Percentiles rank a stretch among this genome's conserved stretches.
These are phyloP conservation scores for Lepidurus couesii DNA, from an alignment of 1,140 invertebrate genomes.

Conservation along the genomic window DNA sequence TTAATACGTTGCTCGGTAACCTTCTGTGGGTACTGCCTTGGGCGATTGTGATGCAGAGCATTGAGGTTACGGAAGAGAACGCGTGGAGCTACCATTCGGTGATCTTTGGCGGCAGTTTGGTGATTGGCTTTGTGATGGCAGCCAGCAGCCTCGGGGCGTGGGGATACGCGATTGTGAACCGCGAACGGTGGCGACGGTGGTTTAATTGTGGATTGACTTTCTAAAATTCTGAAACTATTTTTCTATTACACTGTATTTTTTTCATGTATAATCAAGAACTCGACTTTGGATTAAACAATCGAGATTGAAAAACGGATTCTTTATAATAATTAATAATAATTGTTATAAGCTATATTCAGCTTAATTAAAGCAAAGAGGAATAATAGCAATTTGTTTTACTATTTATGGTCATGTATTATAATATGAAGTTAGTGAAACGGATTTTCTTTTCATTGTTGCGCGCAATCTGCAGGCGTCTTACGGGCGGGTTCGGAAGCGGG, in stretches of 20 bases:
- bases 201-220: not conserved
- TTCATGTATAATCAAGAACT: not conserved
- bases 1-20: constrained; percentile 24
- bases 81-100: constrained; percentile 28
- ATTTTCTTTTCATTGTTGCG: no score
- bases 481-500: no score
- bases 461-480: no score
- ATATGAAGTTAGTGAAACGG: no score
- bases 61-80: constrained; percentile 13
- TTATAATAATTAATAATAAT: no score
- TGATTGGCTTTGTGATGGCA: constrained; percentile 23
- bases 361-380: no score
- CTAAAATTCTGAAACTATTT: not conserved
- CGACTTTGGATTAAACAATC: not conserved
- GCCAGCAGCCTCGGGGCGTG: not conserved
- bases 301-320: no score
- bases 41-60: not conserved
- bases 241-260: not conserved
- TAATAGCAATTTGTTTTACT: no score
- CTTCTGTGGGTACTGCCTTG: constrained; percentile 29
- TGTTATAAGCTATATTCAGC: no score
- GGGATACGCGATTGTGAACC: constrained; percentile 18
- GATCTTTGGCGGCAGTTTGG: constrained; percentile 29
- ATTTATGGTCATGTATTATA: no score
- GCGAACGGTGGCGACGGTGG: not conserved